A percentile compares a stretch with the other conserved stretches of the same genome.
Conservation (phyloP, 2,888 invertebrate species). For the Idaea straminata region DNA sequence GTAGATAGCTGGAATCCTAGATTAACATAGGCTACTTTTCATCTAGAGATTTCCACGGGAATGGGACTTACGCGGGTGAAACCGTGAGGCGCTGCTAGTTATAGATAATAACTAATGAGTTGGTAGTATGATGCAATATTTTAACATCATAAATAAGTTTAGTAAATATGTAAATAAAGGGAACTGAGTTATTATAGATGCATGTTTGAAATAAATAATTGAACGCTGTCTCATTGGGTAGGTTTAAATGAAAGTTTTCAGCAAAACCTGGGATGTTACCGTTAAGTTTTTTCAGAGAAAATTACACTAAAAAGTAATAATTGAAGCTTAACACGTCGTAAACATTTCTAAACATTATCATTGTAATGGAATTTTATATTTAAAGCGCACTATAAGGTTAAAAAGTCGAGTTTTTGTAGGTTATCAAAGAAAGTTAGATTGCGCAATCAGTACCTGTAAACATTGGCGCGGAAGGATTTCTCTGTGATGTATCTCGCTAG, state of each 20-base stretch:
- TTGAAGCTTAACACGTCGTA: neutral
- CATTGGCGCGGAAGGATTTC: conserved; percentile 59
- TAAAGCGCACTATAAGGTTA: neutral
- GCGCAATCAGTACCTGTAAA: conserved; percentile 76
- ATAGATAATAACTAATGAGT: neutral
- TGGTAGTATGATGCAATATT: conserved; percentile 12
- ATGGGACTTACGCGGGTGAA: too few relatives aligned
- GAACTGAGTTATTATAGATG: neutral
- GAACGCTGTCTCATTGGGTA: neutral
- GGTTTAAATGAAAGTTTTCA: neutral
- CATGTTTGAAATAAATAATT: neutral
- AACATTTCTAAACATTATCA: neutral
- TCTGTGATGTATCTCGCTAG: conserved; percentile 72
- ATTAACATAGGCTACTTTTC: conserved; percentile 8
- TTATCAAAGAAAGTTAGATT: conserved; percentile 48
- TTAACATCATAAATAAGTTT: neutral
- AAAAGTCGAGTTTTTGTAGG: conserved; percentile 31
- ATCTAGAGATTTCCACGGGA: too few relatives aligned
- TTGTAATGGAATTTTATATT: neutral
- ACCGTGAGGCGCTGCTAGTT: too few relatives aligned
- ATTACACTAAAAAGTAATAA: neutral
- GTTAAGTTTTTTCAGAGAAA: neutral
- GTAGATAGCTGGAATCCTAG: too few relatives aligned
- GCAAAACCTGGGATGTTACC: neutral
- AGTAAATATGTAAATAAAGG: neutral